These are phyloP conservation scores for Cyclophora albipunctata DNA, from an alignment of 2,888 invertebrate species.

Conservation along the genomic window DNA sequence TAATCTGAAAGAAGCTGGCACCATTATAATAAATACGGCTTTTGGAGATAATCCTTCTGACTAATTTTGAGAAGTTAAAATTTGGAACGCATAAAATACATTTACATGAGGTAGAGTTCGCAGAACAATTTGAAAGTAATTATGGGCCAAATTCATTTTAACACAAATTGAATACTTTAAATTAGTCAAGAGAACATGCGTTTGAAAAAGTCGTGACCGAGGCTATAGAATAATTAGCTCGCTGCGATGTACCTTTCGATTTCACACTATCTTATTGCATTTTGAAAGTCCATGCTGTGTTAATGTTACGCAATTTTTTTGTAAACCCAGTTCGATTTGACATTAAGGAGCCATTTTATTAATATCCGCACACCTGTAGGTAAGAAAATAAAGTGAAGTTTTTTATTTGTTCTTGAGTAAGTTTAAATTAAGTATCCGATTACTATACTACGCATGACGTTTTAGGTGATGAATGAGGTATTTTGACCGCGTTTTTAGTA, in stretches of 20 bases:
- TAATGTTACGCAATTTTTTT: conserved; percentile 44
- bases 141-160: too few species aligned
- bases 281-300: conserved; percentile 51
- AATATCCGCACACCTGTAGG: conserved; percentile 37
- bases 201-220: conserved; percentile 60
- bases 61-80: too few species aligned
- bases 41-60: too few species aligned
- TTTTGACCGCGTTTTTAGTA: too few species aligned
- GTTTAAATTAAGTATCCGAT: conserved; percentile 35
- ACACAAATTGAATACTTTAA: too few species aligned
- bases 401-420: conserved; percentile 36
- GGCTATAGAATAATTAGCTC: conserved; percentile 60
- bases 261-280: conserved; percentile 63
- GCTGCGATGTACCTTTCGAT: conserved; percentile 46
- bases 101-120: too few species aligned
- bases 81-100: background rate
- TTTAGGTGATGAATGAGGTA: too few species aligned
- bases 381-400: conserved; percentile 27
- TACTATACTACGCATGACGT: background rate
- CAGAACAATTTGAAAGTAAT: too few species aligned
- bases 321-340: conserved; percentile 30
- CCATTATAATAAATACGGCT: too few species aligned
- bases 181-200: too few species aligned
- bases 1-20: too few species aligned
- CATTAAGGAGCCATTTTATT: conserved; percentile 36